Evolutionary conservation across 2,113 vertebrate genomes (phyloP).

Genomic region (Oncorhynchus masou): DNA sequence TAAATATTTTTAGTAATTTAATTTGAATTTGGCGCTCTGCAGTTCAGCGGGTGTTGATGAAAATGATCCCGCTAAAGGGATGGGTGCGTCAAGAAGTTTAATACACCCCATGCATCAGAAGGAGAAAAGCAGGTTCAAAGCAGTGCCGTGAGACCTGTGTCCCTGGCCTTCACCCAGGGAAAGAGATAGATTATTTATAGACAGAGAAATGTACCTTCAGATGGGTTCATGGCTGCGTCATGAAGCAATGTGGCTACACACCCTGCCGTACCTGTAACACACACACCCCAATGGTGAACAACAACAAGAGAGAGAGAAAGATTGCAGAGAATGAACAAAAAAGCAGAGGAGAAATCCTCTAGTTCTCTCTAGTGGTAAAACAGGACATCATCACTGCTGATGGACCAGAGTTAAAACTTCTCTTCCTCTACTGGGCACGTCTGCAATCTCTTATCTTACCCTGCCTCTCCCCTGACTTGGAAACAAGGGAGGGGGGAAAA

Average conservation of each 20-base stretch:
- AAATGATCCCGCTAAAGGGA: too few relatives aligned
- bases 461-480: constrained; percentile 61
- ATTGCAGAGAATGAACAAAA: background rate
- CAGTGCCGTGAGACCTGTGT: too few relatives aligned
- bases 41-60: too few relatives aligned
- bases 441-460: constrained; percentile 55
- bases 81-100: too few relatives aligned
- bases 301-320: constrained; percentile 68
- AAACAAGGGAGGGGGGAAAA: constrained; percentile 39
- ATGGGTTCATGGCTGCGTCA: constrained; percentile 96
- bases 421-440: constrained; percentile 18
- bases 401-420: constrained; percentile 1
- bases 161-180: too few relatives aligned
- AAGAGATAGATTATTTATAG: too few relatives aligned
- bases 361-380: constrained; percentile 55
- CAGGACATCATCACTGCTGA: constrained; percentile 5
- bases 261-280: constrained; percentile 70
- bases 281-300: constrained; percentile 44
- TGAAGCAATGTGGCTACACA: constrained; percentile 98
- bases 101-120: too few relatives aligned
- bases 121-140: too few relatives aligned
- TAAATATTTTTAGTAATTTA: too few relatives aligned
- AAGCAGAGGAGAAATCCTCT: constrained; percentile 15
- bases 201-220: constrained; percentile 82
- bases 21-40: too few relatives aligned